These are phyloP conservation scores for Euwallacea fornicatus DNA, from an alignment of 1,140 invertebrate genomes.

Conservation along the genomic window DNA sequence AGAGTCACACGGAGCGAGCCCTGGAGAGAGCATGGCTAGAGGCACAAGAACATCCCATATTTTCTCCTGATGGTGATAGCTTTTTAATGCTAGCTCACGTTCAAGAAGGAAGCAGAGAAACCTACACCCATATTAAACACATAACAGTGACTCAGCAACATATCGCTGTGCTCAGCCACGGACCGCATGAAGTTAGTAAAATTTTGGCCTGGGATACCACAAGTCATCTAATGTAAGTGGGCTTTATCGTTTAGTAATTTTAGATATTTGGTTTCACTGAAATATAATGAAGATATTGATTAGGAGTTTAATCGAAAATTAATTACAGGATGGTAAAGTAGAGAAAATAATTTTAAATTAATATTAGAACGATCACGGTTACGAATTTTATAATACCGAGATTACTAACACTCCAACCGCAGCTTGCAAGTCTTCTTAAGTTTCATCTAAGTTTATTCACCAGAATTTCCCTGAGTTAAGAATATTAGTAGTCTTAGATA, in stretches of 20 bases:
- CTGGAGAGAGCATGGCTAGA: slow-evolving; percentile 83
- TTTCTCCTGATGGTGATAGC: slow-evolving; percentile 78
- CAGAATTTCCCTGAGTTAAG: no score
- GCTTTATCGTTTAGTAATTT: no score
- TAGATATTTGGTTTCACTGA: background rate
- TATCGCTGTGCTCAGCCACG: slow-evolving; percentile 84
- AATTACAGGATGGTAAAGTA: no score
- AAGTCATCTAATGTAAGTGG: slow-evolving; percentile 75
- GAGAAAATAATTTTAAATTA: no score
- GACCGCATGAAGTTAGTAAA: slow-evolving; percentile 79
- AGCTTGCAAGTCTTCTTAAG: no score
- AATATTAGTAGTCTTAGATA: no score
- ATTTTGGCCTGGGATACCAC: slow-evolving; percentile 86
- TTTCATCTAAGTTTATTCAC: no score
- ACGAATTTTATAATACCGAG: no score
- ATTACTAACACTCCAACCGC: no score
- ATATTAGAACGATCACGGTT: no score
- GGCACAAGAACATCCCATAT: slow-evolving; percentile 79
- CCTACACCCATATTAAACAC: slow-evolving; percentile 88
- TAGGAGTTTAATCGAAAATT: no score
- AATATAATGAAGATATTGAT: background rate
- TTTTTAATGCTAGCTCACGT: slow-evolving; percentile 82
- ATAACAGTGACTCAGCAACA: slow-evolving; percentile 78
- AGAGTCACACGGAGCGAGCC: slow-evolving; percentile 78
- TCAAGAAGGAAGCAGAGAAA: slow-evolving; percentile 77